Base-by-base conservation (phyloP, 1,140 invertebrate species). In the Drosophila dunni region DNA sequence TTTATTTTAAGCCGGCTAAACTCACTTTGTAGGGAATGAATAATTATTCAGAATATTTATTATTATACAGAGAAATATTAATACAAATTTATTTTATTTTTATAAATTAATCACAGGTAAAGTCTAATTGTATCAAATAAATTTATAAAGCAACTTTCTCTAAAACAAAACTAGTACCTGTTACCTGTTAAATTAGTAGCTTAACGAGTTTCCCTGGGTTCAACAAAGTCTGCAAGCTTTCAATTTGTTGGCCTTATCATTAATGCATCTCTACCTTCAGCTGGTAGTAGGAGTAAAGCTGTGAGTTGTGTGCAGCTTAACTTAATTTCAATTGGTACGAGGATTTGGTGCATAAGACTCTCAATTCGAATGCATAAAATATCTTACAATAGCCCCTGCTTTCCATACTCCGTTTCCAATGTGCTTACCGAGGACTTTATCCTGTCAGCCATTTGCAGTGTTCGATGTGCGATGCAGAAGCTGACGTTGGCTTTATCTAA, bases 401-500 rank as follows among this genome's bases (percentile, higher is more conserved):
- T 38, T 11, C 29, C 6, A 5, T n/a, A 10, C 57, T 38, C 24
- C 8, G 11, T 24, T 20, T 15, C 10, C 3, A n/a, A 38, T 11
- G 34, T 36, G 9, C 17, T 20, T 20, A 20, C 17, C 54, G n/a
- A 65, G 58, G 42, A 58, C 56, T 58, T 57, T 36, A 66, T 67
- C 46, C 62, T 82, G 68, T 76, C 76, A 72, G 71, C 42, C 71
- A 75, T 69, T 81, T 79, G 74, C 68, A 75, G 56, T 65, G 66
- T 66, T 75, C 76, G 62, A 56, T 81, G 51, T 84, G 62, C 54
- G 61, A 51, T 79, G 62, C 64, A 78, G 73, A 83, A 83, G 72
- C 72, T 88, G 71, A 77, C 73, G 77, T 88, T 70, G 58, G 73
- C 79, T 76, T 72, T 86, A 86, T 86, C 83, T 86, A 88, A 86